phyloP scores from a whole-genome alignment of 2,888 invertebrate genomes.

The Hirtodrosophila cameraria region DNA sequence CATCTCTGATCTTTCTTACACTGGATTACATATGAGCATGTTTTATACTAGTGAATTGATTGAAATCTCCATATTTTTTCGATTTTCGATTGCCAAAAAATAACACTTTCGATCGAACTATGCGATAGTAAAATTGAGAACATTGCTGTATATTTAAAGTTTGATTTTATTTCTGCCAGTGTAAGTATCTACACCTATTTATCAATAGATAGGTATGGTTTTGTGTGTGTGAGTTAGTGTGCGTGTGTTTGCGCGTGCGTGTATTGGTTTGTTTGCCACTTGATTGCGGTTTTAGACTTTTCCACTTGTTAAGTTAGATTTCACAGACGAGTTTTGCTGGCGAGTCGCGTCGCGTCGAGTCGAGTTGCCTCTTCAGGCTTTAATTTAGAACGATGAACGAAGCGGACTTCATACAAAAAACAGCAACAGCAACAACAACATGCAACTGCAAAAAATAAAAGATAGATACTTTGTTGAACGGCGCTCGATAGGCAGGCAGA shows the following conservation, averaged over 20 bases:
- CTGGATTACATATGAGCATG: no score
- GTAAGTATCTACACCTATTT: no score
- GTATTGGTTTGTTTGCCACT: slow-evolving; percentile 64
- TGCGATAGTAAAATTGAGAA: no score
- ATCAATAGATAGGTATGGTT: not conserved
- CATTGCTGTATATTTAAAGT: no score
- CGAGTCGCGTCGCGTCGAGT: slow-evolving; percentile 30
- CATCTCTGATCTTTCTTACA: no score
- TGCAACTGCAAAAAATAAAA: slow-evolving; percentile 17
- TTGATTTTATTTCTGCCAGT: no score
- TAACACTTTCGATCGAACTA: no score
- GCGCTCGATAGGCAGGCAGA: slow-evolving; percentile 45
- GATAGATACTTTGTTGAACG: slow-evolving; percentile 48
- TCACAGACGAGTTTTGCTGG: slow-evolving; percentile 62
- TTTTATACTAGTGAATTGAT: no score
- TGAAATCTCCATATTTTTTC: no score
- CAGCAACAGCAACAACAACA: slow-evolving; percentile 20
- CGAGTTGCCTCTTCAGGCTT: slow-evolving; percentile 59
- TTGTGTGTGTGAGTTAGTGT: slow-evolving; percentile 3
- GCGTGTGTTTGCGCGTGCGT: slow-evolving; percentile 15
- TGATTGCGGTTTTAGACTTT: slow-evolving; percentile 72
- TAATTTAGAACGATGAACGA: slow-evolving; percentile 63
- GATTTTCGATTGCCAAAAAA: no score
- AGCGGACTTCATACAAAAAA: slow-evolving; percentile 21
- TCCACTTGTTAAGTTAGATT: slow-evolving; percentile 73